Evolutionary conservation across 2,113 vertebrate species (phyloP).

Genomic region (Setophaga kirtlandii): DNA sequence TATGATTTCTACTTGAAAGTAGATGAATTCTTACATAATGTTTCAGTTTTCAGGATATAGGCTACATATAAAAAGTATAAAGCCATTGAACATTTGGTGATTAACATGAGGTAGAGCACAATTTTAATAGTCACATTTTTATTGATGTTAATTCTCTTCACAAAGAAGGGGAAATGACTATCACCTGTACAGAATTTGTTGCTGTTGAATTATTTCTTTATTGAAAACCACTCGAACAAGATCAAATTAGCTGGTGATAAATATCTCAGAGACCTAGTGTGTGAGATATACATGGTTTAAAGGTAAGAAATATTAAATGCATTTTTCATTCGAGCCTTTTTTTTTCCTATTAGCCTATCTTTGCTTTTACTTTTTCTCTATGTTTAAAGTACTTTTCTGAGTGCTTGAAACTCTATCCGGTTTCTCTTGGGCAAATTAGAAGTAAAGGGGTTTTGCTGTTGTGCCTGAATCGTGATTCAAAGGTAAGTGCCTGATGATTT

Average conservation of each 20-base stretch:
- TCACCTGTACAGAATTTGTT: not conserved
- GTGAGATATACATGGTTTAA: not conserved
- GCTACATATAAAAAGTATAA: not conserved
- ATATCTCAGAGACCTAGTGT: not conserved
- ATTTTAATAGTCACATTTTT: not conserved
- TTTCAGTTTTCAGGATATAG: not conserved
- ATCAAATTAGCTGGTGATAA: not conserved
- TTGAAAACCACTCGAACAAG: not conserved
- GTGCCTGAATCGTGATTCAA: not conserved
- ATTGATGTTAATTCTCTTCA: not conserved
- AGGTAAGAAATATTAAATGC: not conserved
- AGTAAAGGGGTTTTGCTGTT: not conserved
- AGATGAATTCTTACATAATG: not conserved
- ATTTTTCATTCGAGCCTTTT: not conserved
- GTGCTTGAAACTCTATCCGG: not conserved
- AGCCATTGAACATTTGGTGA: not conserved
- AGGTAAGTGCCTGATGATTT: not conserved
- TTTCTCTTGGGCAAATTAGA: not conserved
- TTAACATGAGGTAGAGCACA: not conserved
- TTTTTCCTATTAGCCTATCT: not conserved
- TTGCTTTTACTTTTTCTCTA: not conserved
- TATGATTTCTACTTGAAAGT: not conserved
- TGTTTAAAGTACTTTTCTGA: not conserved
- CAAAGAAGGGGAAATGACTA: not conserved
- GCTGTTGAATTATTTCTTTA: not conserved